Evolutionary conservation across 2,113 vertebrate genomes (phyloP).

Genomic region (Lethenteron camtschaticum): DNA sequence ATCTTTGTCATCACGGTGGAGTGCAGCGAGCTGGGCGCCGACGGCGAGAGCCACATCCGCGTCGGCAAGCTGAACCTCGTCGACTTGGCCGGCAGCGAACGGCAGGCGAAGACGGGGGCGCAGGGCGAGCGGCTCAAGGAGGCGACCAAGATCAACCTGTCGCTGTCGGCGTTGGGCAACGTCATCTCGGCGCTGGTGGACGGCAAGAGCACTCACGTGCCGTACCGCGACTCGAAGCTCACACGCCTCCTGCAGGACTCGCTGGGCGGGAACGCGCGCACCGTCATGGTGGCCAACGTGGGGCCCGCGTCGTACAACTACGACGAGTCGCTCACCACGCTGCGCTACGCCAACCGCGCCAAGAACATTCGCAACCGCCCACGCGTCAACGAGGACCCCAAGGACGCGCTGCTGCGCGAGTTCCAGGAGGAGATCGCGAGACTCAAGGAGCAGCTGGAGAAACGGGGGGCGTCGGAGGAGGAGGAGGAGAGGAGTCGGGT

Average conservation of each 20-base stretch:
- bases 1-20: slow-evolving; percentile 75
- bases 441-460: slow-evolving; percentile 72
- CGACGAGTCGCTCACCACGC: slow-evolving; percentile 61
- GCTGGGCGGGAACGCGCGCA: slow-evolving; percentile 75
- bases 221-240: slow-evolving; percentile 88
- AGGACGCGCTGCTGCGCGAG: slow-evolving; percentile 71
- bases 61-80: slow-evolving; percentile 93
- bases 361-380: slow-evolving; percentile 96
- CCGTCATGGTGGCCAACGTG: slow-evolving; percentile 79
- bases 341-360: slow-evolving; percentile 71
- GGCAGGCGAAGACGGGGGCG: slow-evolving; percentile 49
- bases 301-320: slow-evolving; percentile 61
- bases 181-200: slow-evolving; percentile 83
- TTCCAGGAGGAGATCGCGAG: slow-evolving; percentile 79
- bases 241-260: slow-evolving; percentile 86
- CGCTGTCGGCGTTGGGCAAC: slow-evolving; percentile 70
- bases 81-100: slow-evolving; percentile 76
- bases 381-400: slow-evolving; percentile 78
- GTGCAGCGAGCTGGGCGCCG: slow-evolving; percentile 56
- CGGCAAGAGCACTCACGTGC: slow-evolving; percentile 58
- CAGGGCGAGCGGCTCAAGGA: slow-evolving; percentile 55
- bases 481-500: slow-evolving; percentile 38
- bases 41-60: slow-evolving; percentile 70
- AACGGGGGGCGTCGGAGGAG: slow-evolving; percentile 40
- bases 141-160: slow-evolving; percentile 85